Conservation (phyloP, 35 echinoderm and acorn worm genomes). For the Amphiura filiformis region DNA sequence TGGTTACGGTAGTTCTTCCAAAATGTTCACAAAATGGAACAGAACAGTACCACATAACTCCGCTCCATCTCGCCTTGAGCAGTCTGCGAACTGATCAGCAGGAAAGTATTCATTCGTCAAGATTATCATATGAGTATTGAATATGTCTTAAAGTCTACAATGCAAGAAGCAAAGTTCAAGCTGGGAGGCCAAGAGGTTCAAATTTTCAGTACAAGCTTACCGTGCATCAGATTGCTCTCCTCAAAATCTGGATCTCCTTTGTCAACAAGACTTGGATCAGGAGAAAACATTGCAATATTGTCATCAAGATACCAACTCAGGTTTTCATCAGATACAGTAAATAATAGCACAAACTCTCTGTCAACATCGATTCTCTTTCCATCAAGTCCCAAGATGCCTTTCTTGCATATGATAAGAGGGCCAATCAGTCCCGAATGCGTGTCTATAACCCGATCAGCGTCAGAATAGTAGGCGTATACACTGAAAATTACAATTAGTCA, state of each 20-base stretch:
- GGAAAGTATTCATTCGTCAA: too few species aligned
- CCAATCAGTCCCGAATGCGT: constrained; percentile 77
- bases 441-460: constrained; percentile 49
- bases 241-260: constrained; percentile 62
- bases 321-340: constrained; percentile 79
- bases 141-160: too few species aligned
- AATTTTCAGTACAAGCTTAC: constrained; percentile 48
- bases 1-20: too few species aligned
- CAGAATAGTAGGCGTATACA: constrained; percentile 77
- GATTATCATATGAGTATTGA: too few species aligned
- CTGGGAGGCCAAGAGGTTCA: too few species aligned
- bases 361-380: constrained; percentile 65
- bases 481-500: too few species aligned
- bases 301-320: constrained; percentile 80
- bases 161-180: too few species aligned
- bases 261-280: constrained; percentile 32
- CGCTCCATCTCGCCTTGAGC: too few species aligned
- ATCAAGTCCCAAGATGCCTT: constrained; percentile 62
- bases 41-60: too few species aligned
- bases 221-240: constrained; percentile 83
- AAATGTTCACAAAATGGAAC: too few species aligned
- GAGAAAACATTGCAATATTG: constrained; percentile 50
- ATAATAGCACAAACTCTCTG: constrained; percentile 69
- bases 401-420: constrained; percentile 69
- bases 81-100: too few species aligned